Conservation (phyloP, 2,797 vertebrate genomes). For the Pelobates cultripes region DNA sequence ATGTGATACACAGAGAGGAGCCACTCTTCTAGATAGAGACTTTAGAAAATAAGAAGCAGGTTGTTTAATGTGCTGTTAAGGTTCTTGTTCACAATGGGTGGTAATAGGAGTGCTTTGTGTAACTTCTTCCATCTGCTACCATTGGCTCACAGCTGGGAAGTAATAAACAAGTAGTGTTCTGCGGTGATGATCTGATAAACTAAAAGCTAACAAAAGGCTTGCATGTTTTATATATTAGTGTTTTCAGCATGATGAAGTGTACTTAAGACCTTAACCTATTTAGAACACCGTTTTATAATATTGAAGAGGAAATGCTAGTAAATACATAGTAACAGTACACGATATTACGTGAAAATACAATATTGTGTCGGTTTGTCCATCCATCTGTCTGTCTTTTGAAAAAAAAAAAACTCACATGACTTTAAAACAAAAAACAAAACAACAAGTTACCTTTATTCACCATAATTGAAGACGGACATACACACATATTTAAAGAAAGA, state of each 20-base stretch:
- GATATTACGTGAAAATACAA: too few species aligned
- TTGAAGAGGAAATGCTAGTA: too few species aligned
- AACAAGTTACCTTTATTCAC: too few species aligned
- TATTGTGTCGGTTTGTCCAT: too few species aligned
- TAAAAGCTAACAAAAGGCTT: constrained; percentile 7
- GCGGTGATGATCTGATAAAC: constrained; percentile 34
- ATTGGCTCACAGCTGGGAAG: constrained; percentile 45
- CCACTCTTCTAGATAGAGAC: constrained; percentile 24
- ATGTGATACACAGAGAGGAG: constrained; percentile 13
- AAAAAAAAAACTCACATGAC: too few species aligned
- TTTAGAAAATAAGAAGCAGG: constrained; percentile 27
- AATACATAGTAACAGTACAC: too few species aligned
- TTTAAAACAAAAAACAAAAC: too few species aligned
- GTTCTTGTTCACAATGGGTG: constrained; percentile 36
- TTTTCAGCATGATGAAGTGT: background rate
- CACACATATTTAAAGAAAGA: too few species aligned
- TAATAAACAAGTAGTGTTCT: constrained; percentile 1
- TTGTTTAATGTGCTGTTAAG: constrained; percentile 44
- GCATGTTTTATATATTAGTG: background rate
- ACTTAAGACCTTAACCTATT: too few species aligned
- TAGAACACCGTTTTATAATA: too few species aligned
- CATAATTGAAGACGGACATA: too few species aligned
- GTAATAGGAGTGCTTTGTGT: constrained; percentile 39
- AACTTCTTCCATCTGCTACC: constrained; percentile 42
- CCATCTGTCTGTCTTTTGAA: too few species aligned